These are phyloP conservation scores for Drosophila triauraria DNA, from an alignment of 1,140 invertebrate species.

Conservation along the genomic window DNA sequence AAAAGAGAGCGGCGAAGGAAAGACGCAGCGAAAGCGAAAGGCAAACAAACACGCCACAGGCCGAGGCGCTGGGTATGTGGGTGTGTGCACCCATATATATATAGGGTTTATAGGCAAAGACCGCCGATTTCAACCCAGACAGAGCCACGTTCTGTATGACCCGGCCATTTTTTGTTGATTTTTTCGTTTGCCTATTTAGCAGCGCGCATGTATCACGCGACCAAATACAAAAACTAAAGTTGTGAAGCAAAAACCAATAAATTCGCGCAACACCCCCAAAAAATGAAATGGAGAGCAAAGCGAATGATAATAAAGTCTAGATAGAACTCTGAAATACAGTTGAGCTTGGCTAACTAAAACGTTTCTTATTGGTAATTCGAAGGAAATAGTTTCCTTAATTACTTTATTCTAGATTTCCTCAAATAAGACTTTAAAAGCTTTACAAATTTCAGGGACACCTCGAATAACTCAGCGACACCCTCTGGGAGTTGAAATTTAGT, in stretches of 20 bases:
- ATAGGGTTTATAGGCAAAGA: slow-evolving; percentile 16
- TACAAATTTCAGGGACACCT: too few species aligned
- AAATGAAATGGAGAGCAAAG: slow-evolving; percentile 28
- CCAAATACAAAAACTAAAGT: slow-evolving; percentile 34
- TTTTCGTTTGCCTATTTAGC: slow-evolving; percentile 54
- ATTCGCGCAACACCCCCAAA: slow-evolving; percentile 49
- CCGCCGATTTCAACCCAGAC: slow-evolving; percentile 52
- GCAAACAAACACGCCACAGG: slow-evolving; percentile 76
- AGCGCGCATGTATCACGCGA: slow-evolving; percentile 62
- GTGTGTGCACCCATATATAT: slow-evolving; percentile 7
- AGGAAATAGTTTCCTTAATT: background rate
- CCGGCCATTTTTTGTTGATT: slow-evolving; percentile 7
- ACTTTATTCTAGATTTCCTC: background rate
- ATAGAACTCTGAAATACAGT: slow-evolving; percentile 34
- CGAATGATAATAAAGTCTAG: slow-evolving; percentile 42
- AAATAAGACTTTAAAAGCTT: background rate
- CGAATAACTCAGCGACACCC: background rate
- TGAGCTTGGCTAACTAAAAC: background rate
- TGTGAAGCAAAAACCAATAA: slow-evolving; percentile 66
- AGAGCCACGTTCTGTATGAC: slow-evolving; percentile 20
- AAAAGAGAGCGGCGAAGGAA: slow-evolving; percentile 28
- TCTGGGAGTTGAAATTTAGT: background rate
- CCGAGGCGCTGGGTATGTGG: background rate
- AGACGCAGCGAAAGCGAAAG: slow-evolving; percentile 67
- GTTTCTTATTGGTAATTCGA: too few species aligned